Evolutionary conservation across 2,113 vertebrate species (phyloP), one percentile per base, ranked within the genome.

Genomic region (Grantiella picta): DNA sequence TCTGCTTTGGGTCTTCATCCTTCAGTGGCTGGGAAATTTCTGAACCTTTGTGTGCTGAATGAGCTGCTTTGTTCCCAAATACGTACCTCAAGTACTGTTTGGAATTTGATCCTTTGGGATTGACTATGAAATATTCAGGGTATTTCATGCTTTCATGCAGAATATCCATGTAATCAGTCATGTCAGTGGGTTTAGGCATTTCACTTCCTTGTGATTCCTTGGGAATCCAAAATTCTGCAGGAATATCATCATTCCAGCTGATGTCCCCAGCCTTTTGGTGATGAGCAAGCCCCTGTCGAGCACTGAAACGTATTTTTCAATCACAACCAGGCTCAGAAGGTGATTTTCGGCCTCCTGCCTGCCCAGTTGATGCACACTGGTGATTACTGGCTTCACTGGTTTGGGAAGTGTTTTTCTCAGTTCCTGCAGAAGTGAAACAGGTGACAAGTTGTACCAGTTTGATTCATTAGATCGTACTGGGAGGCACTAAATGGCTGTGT

Each of bases 361-460:
- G 64, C 17, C 29, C 36, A 3, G 14, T 11, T 4, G 1, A 8
- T 36, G 56, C 7, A 0, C 13, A 0, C 12, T 12, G 50, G 52
- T 6, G 3, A 3, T 27, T 7, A 60, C 88, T 83, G 69, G 68
- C 75, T 70, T 66, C 38, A 0, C 68, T 68, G 18, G 59, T 93
- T 87, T 47, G 64, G 56, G 35, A 44, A 7, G 45, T 10, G 61
- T 44, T 89, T 54, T 49, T 49, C 73, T 61, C 12, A 0, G 40
- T 89, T 96, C 81, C 91, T 57, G 87, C 10, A 50, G 84, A 86
- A 91, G 84, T 80, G 82, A 60, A 95, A 7, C 75, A 36, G 53
- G 71, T 85, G 36, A 77, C 70, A 22, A 25, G 91, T 81, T 54
- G 59, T 60, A 54, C 84, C 69, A 50, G 89, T 90, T 35, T 85